Percentiles rank a stretch among this genome's conserved stretches.
phyloP scores from a whole-genome alignment of 2,797 vertebrate species.

The Semotilus atromaculatus region DNA sequence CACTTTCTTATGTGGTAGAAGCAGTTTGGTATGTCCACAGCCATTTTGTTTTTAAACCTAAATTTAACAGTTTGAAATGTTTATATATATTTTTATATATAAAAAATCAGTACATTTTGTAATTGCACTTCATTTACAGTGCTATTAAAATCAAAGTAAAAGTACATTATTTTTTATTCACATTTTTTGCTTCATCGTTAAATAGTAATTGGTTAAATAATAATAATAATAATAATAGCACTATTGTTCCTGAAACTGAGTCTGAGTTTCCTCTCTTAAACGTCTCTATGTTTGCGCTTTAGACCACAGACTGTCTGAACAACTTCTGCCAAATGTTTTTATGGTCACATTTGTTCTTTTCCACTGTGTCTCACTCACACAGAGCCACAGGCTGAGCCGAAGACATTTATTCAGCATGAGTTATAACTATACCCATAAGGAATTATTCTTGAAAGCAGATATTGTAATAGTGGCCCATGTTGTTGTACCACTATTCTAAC shows the following conservation, averaged over 20 bases:
- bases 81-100: neutral
- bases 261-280: slow-evolving; percentile 13
- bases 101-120: neutral
- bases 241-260: neutral
- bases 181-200: neutral
- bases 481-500: neutral
- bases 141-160: neutral
- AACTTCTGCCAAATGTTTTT: slow-evolving; percentile 30
- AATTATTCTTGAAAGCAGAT: neutral
- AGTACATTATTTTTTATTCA: neutral
- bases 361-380: slow-evolving; percentile 10
- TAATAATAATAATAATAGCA: neutral
- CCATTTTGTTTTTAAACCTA: neutral
- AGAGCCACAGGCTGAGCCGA: neutral
- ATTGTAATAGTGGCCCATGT: neutral
- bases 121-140: neutral
- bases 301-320: slow-evolving; percentile 39
- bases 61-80: neutral
- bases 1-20: neutral
- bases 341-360: slow-evolving; percentile 44
- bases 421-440: neutral
- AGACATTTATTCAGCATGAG: neutral
- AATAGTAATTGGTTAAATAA: neutral
- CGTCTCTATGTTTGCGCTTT: slow-evolving; percentile 24
- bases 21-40: too few species aligned